These are phyloP conservation scores for Sebastolobus alascanus DNA, from an alignment of 2,797 vertebrate genomes.

Conservation along the genomic window DNA sequence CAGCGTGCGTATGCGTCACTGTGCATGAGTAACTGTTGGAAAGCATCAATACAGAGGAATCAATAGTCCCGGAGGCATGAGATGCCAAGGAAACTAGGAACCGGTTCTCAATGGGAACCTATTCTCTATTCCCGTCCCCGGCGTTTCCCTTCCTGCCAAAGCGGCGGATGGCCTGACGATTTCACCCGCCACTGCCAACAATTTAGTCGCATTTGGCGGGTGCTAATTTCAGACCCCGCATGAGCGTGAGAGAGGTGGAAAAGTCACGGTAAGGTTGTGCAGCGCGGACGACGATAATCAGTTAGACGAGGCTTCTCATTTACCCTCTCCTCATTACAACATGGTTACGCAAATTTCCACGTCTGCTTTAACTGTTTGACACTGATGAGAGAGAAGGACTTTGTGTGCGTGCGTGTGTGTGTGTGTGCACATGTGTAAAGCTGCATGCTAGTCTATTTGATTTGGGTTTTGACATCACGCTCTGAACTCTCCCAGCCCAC, in stretches of 20 bases:
- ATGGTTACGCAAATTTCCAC: slow-evolving; percentile 65
- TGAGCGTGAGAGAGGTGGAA: slow-evolving; percentile 28
- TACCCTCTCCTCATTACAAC: slow-evolving; percentile 58
- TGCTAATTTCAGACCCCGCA: not conserved
- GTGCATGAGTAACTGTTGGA: no score
- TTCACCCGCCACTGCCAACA: not conserved
- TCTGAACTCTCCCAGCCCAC: slow-evolving; percentile 42
- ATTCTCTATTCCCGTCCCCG: not conserved
- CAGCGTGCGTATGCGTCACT: no score
- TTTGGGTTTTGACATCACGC: slow-evolving; percentile 57
- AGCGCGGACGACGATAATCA: slow-evolving; percentile 60
- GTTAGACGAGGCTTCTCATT: slow-evolving; percentile 60
- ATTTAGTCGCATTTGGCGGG: not conserved
- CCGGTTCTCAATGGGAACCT: not conserved
- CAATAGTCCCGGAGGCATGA: no score
- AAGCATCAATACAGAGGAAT: no score
- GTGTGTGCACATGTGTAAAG: slow-evolving; percentile 22
- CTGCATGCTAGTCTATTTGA: slow-evolving; percentile 54
- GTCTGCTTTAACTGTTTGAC: slow-evolving; percentile 63
- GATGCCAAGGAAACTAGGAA: no score
- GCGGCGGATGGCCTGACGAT: no score
- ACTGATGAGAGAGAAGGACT: slow-evolving; percentile 62
- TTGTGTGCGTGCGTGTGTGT: slow-evolving; percentile 11
- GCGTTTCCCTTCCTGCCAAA: no score
- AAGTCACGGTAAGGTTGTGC: slow-evolving; percentile 28